Percentiles rank a stretch among this genome's conserved stretches.
phyloP scores from a whole-genome alignment of 2,113 vertebrate species.

The Podocnemis expansa region DNA sequence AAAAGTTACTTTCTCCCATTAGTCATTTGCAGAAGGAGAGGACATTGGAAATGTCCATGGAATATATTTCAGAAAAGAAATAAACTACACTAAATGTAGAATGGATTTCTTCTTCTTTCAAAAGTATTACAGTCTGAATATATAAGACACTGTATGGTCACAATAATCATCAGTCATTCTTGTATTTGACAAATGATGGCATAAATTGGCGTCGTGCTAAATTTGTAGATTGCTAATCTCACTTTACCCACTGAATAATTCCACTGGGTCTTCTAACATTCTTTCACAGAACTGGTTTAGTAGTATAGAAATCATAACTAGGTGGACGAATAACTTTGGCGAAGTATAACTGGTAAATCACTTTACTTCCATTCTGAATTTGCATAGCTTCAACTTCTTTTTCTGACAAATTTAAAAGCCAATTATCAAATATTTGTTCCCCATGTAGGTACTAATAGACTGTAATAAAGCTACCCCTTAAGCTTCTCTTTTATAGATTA shows the following conservation, averaged over 20 bases:
- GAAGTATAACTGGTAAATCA: rapidly evolving
- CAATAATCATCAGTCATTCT: rapidly evolving
- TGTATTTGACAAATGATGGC: background rate
- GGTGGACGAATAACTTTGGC: rapidly evolving
- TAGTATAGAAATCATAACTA: rapidly evolving
- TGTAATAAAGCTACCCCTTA: background rate
- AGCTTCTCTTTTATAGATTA: background rate
- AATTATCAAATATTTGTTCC: background rate
- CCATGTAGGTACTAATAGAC: background rate
- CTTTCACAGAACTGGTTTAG: background rate
- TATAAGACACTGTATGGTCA: constrained; percentile 22
- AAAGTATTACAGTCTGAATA: constrained; percentile 53
- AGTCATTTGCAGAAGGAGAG: constrained; percentile 73
- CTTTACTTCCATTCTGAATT: background rate
- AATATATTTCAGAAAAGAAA: constrained; percentile 57
- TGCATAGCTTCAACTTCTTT: background rate
- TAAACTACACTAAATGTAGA: background rate
- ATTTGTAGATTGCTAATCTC: background rate
- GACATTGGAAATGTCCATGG: constrained; percentile 45
- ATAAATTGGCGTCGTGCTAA: background rate
- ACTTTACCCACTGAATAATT: background rate
- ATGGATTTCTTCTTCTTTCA: constrained; percentile 56
- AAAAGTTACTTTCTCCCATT: constrained; percentile 82
- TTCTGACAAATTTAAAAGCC: background rate
- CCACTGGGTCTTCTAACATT: background rate